A percentile compares a stretch with the other conserved stretches of the same genome.
Conservation (phyloP, 2,113 vertebrate genomes). For the Pterophyllum scalare region DNA sequence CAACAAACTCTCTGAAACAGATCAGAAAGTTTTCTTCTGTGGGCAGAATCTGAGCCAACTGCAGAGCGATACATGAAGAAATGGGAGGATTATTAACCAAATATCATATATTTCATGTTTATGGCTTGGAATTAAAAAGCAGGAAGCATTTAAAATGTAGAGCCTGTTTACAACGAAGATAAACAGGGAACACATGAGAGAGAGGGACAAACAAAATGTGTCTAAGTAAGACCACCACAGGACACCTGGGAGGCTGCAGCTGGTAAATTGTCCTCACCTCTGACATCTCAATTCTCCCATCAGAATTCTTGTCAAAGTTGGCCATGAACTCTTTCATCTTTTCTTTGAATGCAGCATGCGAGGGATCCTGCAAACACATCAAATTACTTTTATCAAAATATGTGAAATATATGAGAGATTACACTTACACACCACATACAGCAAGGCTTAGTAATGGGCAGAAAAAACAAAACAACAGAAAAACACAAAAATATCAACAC, state of each 20-base stretch:
- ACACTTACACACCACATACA: neutral
- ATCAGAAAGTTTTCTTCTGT: conserved; percentile 97
- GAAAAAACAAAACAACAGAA: neutral
- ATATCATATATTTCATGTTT: neutral
- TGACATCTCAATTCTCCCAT: conserved; percentile 93
- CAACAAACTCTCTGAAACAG: conserved; percentile 93
- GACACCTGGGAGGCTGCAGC: no score
- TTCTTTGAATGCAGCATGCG: conserved; percentile 78
- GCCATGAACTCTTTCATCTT: conserved; percentile 95
- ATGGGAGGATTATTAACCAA: neutral
- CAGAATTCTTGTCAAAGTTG: conserved; percentile 91
- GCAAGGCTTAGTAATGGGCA: neutral
- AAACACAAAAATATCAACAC: neutral
- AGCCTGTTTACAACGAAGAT: neutral
- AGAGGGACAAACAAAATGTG: neutral
- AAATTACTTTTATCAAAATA: neutral
- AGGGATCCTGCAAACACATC: conserved; percentile 70
- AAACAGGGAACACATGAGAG: neutral
- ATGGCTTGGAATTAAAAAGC: neutral
- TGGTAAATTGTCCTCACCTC: conserved; percentile 82
- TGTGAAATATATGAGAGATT: neutral
- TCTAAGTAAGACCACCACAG: neutral
- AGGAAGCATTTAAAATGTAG: neutral
- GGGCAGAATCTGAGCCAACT: conserved; percentile 97
- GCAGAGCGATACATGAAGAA: neutral